Evolutionary conservation across 2,113 vertebrate species (phyloP).

Genomic region (Pteropus alecto): DNA sequence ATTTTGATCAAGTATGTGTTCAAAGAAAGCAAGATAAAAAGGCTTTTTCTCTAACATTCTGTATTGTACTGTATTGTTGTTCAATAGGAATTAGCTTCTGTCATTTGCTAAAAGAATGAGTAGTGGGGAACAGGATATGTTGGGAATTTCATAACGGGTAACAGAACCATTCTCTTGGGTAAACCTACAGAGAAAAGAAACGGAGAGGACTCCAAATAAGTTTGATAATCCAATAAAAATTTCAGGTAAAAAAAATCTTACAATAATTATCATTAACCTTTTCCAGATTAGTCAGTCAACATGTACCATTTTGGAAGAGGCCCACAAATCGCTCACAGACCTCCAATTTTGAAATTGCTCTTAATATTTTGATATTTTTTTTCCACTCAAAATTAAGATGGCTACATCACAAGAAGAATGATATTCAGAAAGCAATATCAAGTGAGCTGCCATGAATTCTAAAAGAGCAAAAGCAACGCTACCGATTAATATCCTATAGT

Average conservation of each 20-base stretch:
- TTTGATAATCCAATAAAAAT: conserved; percentile 84
- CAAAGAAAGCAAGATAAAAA: conserved; percentile 88
- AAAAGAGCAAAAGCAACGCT: conserved; percentile 25
- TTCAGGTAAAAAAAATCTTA: conserved; percentile 78
- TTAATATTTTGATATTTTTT: conserved; percentile 29
- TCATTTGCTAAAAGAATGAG: conserved; percentile 98
- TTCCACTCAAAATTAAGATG: conserved; percentile 42
- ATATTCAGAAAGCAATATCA: conserved; percentile 19
- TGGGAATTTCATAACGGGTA: conserved; percentile 99
- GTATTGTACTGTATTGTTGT: conserved; percentile 85
- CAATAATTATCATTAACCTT: conserved; percentile 82
- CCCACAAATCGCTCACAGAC: conserved; percentile 19
- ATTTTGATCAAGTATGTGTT: conserved; percentile 90
- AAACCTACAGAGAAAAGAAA: conserved; percentile 98
- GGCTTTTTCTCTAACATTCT: conserved; percentile 89
- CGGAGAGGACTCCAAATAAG: conserved; percentile 95
- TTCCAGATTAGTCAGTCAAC: conserved; percentile 83
- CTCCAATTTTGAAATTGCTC: conserved; percentile 38
- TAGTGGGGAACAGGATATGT: conserved; percentile 98
- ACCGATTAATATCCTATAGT: background rate
- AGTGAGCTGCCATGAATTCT: conserved; percentile 34
- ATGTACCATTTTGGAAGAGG: conserved; percentile 62
- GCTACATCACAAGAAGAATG: background rate
- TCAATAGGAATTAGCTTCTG: conserved; percentile 86
- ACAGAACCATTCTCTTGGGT: conserved; percentile 99